Evolutionary conservation across 2,888 invertebrate genomes (phyloP), one percentile per base, ranked within the genome.

Genomic region (Thysanoteuthis rhombus): DNA sequence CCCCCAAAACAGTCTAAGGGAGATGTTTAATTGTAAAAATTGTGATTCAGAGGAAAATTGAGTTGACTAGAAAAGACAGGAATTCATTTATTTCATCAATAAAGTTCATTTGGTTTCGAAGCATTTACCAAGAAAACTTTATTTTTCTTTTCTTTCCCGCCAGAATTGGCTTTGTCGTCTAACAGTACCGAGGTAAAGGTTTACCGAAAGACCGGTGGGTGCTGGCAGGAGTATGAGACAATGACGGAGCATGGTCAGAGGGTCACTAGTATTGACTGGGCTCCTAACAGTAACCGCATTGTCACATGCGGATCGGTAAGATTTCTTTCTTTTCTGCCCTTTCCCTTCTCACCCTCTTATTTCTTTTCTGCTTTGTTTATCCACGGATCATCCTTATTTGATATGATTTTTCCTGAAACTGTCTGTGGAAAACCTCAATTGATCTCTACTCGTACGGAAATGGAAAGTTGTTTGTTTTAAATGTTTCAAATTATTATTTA

Each of bases 201-300:
- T 95, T 99, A 99, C 97, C 98, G 98, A 96, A 98, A 98, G 94
- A 98, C 98, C 93, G 98, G 98, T 6, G 98, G 97, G 95, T 98
- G 98, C 93, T 99, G 99, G 99, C 98, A 98, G 96, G 98, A 98
- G 93, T 97, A 98, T 91, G 95, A 96, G n/a, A 95, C 95, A 22
- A 95, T 97, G 93, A 95, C 94, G 47, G 99, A 99, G 96, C 99
- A 99, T 97, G 99, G 99, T 97, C 98, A 99, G 95, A 98, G 98
- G 94, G 99, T 99, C 0, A 99, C 99, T 97, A 99, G 99, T 93
- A 99, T 99, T 94, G 99, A 99, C 97, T 99, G 99, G 99, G 99
- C 99, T 1, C 98, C 99, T 0, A 99, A 98, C 95, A 99, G 99
- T 52, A 99, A 99, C 97, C 98, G 99, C 52, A 99, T 99, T 95